Evolutionary conservation across 2,888 invertebrate species (phyloP), one percentile per base, ranked within the genome.

Genomic region (Temnothorax ravouxi): DNA sequence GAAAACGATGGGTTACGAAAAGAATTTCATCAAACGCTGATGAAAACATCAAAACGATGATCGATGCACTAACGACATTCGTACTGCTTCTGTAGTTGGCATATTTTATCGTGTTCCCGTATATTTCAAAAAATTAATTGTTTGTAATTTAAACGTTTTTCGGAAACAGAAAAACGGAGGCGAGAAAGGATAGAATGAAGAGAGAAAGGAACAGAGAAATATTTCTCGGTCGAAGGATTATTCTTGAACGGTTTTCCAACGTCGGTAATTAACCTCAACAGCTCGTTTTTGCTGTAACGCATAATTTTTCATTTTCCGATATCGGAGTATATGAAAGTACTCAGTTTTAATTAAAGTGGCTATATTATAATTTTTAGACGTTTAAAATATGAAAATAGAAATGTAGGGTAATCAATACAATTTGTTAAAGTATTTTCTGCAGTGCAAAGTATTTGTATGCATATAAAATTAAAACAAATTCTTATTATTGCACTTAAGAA

Each of bases 21-120:
- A 84, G 77, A 88, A 87, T 89, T 86, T 87, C 84, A 75, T 80
- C 79, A 72, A 81, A 59, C 47, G 79, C 21, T 77, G 29, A 52
- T 44, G 34, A 52, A 74, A 82, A 67, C 50, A 62, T 79, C 50
- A 38, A 83, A 84, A 69, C 62, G 67, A 67, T 50, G 81, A 54
- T 25, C 62, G 34, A 41, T 66, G 52, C 38, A 18, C 25, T 29
- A 67, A 41, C 44, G 41, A 38, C 41, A 66, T 38, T 76, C 13
- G 50, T 66, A 3, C 4, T 3, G 25, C 29, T 67, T 67, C n/a
- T 4, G 56, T 59, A 21, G 38, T 59, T 34, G 18, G n/a, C 8
- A 56, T 3, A n/a, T 4, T 8, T 15, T 75, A 6, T 29, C 15
- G 61, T 38, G 21, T 18, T 18, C 38, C 29, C 13, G 52, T 38